Evolutionary conservation across 2,113 vertebrate genomes (phyloP).

Genomic region (Hypanus sabinus): DNA sequence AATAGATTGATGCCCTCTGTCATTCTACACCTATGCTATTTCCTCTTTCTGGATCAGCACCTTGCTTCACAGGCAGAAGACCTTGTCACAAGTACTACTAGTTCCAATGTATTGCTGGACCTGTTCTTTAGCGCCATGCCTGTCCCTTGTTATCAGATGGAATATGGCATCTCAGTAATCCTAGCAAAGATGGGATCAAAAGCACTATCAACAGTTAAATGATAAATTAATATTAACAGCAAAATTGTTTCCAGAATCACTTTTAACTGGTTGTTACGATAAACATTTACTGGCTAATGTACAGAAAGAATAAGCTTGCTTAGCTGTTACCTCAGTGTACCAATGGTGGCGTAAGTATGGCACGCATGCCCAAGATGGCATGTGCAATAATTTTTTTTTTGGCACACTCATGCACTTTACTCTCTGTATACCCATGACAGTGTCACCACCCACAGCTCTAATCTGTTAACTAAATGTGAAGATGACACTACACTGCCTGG

Average conservation of each 20-base stretch:
- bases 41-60: too few relatives aligned
- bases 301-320: not conserved
- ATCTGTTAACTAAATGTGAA: too few relatives aligned
- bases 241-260: not conserved
- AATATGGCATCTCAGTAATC: not conserved
- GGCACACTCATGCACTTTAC: too few relatives aligned
- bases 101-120: not conserved
- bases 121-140: not conserved
- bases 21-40: too few relatives aligned
- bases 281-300: not conserved
- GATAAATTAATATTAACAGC: not conserved
- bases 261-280: not conserved
- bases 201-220: not conserved
- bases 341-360: too few relatives aligned
- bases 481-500: too few relatives aligned
- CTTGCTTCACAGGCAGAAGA: not conserved
- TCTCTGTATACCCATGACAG: too few relatives aligned
- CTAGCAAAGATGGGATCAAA: not conserved
- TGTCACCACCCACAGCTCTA: too few relatives aligned
- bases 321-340: not conserved
- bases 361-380: too few relatives aligned
- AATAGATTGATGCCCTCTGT: too few relatives aligned
- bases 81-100: not conserved
- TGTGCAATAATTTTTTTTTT: too few relatives aligned
- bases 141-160: not conserved